These are phyloP conservation scores for Pogonomyrmex barbatus DNA, from an alignment of 1,140 invertebrate species.

Conservation along the genomic window DNA sequence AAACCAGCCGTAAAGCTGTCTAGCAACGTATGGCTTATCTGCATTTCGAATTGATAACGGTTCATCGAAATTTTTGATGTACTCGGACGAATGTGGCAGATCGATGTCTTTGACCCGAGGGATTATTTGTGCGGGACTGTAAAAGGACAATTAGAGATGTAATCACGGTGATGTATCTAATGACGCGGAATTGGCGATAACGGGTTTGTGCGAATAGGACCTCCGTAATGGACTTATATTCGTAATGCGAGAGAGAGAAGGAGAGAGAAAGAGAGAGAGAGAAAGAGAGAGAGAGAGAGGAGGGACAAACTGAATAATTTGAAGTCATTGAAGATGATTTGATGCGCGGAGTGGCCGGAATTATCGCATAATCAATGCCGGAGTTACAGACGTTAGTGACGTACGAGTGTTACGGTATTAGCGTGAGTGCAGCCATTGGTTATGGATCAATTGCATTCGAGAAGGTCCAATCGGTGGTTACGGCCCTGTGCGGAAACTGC, in stretches of 20 bases:
- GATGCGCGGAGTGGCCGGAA: background rate
- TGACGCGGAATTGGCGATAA: background rate
- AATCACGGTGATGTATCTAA: background rate
- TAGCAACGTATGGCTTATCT: slow-evolving; percentile 75
- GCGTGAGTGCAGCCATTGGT: slow-evolving; percentile 67
- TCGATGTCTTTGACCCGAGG: background rate
- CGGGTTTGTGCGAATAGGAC: no score
- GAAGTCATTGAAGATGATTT: slow-evolving; percentile 49
- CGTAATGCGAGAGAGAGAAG: background rate
- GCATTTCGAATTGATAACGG: slow-evolving; percentile 80
- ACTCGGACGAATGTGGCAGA: slow-evolving; percentile 18
- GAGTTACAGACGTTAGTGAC: slow-evolving; percentile 66
- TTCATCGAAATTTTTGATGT: slow-evolving; percentile 76
- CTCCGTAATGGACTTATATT: background rate
- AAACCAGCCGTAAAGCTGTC: slow-evolving; percentile 74
- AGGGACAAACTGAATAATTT: slow-evolving; percentile 29
- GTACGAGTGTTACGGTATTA: slow-evolving; percentile 73
- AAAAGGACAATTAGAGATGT: background rate
- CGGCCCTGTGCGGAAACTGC: slow-evolving; percentile 78
- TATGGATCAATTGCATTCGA: slow-evolving; percentile 74
- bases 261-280: no score
- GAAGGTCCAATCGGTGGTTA: slow-evolving; percentile 70
- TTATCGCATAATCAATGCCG: slow-evolving; percentile 52
- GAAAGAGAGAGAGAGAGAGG: no score
- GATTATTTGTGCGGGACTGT: background rate